These are phyloP conservation scores for Mylabris sibirica DNA, from an alignment of 2,888 invertebrate genomes.

Conservation along the genomic window DNA sequence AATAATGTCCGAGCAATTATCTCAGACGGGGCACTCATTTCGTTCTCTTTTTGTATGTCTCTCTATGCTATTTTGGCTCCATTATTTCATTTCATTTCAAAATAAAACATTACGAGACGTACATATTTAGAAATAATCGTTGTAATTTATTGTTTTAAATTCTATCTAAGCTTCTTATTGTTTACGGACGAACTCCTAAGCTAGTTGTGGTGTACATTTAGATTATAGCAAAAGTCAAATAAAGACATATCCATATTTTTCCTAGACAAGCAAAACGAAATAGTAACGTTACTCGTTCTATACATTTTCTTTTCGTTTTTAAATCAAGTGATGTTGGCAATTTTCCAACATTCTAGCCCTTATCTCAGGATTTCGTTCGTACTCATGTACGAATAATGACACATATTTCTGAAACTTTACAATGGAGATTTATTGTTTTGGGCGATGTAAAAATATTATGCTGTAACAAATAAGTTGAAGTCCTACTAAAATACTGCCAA, in stretches of 20 bases:
- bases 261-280: neutral
- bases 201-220: neutral
- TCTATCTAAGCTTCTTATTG: neutral
- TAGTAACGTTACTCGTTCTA: neutral
- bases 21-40: neutral
- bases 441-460: neutral
- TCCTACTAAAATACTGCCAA: neutral
- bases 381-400: neutral
- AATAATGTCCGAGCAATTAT: conserved; percentile 5
- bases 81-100: neutral
- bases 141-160: neutral
- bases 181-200: neutral
- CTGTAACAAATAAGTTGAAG: neutral
- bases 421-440: neutral
- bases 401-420: neutral
- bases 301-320: neutral
- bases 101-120: neutral
- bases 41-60: neutral
- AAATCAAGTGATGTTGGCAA: conserved; percentile 4
- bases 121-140: neutral
- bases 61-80: neutral
- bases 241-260: conserved; percentile 9
- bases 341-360: neutral
- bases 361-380: conserved; percentile 2
- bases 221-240: neutral